These are phyloP conservation scores for Leptinotarsa texana DNA, from an alignment of 1,140 invertebrate genomes.

Conservation along the genomic window DNA sequence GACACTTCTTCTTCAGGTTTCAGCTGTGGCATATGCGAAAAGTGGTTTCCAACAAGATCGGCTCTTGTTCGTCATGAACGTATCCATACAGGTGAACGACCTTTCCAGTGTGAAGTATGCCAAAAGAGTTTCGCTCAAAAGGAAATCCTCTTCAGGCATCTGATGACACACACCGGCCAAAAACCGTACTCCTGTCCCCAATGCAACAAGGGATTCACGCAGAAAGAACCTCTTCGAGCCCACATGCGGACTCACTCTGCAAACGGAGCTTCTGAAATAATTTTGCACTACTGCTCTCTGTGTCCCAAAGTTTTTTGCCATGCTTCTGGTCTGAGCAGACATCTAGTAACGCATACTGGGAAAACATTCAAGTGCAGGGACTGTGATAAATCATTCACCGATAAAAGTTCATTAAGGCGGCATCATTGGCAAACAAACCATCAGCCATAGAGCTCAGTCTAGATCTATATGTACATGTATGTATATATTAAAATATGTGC, in stretches of 20 bases:
- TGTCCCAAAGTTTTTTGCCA: slow-evolving; percentile 73
- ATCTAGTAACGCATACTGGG: slow-evolving; percentile 71
- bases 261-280: slow-evolving; percentile 61
- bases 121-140: slow-evolving; percentile 75
- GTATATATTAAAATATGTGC: too few relatives aligned
- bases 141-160: slow-evolving; percentile 79
- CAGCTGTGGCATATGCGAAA: slow-evolving; percentile 72
- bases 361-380: slow-evolving; percentile 68
- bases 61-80: slow-evolving; percentile 78
- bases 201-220: slow-evolving; percentile 75
- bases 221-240: slow-evolving; percentile 67
- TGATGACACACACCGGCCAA: slow-evolving; percentile 82
- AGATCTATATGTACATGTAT: too few relatives aligned
- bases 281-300: slow-evolving; percentile 67
- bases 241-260: slow-evolving; percentile 67
- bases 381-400: slow-evolving; percentile 70
- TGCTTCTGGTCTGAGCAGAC: slow-evolving; percentile 70
- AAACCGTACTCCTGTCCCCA: slow-evolving; percentile 79
- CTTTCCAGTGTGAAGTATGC: slow-evolving; percentile 75
- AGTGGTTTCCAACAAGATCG: slow-evolving; percentile 79
- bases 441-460: not conserved
- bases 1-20: slow-evolving; percentile 51
- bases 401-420: slow-evolving; percentile 69
- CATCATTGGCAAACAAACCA: slow-evolving; percentile 56
- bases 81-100: slow-evolving; percentile 77